Evolutionary conservation across 2,113 vertebrate genomes (phyloP).

Genomic region (Tyto alba): DNA sequence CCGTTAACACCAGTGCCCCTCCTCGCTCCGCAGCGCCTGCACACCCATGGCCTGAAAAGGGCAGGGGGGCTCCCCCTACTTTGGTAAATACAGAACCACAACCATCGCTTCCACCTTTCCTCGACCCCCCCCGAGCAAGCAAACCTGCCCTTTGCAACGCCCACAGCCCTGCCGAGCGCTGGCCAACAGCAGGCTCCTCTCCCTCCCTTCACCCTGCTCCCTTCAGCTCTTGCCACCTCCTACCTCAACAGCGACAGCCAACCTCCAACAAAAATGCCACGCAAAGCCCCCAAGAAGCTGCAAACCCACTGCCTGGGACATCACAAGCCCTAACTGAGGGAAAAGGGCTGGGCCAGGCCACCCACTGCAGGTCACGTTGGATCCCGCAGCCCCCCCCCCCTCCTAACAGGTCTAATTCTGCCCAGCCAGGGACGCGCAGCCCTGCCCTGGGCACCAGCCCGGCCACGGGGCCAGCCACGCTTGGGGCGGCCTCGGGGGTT

Average conservation of each 20-base stretch:
- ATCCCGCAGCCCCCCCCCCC: neutral
- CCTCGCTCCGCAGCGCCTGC: neutral
- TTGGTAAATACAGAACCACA: neutral
- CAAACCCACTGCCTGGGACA: neutral
- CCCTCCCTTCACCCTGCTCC: neutral
- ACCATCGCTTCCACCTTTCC: neutral
- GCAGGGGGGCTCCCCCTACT: neutral
- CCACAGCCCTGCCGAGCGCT: fast-evolving
- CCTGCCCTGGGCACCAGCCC: fast-evolving
- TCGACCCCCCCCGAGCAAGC: fast-evolving
- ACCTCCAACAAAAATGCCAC: neutral
- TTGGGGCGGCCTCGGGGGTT: neutral
- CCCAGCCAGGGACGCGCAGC: neutral
- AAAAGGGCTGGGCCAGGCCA: neutral
- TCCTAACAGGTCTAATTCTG: neutral
- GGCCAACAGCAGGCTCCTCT: neutral
- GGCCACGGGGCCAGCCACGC: fast-evolving
- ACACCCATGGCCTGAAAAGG: neutral
- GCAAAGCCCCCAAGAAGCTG: neutral
- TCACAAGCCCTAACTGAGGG: fast-evolving
- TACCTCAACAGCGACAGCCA: neutral
- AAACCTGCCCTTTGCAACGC: neutral
- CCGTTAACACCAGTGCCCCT: too few relatives aligned
- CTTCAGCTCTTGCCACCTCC: neutral
- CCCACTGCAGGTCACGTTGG: fast-evolving